Evolutionary conservation across 2,797 vertebrate species (phyloP), one percentile per base, ranked within the genome.

Genomic region (Rachycentron canadum): DNA sequence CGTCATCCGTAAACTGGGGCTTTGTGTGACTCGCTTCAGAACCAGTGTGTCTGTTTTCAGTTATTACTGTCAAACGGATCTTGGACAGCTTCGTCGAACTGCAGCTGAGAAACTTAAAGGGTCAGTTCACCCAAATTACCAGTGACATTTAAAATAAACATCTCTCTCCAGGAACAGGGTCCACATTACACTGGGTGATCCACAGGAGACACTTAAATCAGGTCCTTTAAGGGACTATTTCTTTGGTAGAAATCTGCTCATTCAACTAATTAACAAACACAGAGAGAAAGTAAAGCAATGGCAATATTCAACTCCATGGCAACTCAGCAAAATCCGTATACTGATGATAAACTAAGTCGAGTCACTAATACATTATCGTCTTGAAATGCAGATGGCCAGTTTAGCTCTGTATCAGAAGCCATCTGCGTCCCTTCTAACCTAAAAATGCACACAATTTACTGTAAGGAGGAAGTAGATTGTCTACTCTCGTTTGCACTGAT

Each of bases 131-230:
- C 21, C 6, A 58, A 75, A 28, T 72, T 23, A 50, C 41, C 25
- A 36, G 5, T 34, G 25, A 28, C 8, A 52, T 38, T 52, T 57
- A 25, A 62, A 73, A 80, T 56, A 13, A 57, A 53, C 43, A 52
- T 55, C 34, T 30, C 25, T 38, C n/a, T 28, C 34, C 21, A 59
- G n/a, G 23, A 23, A 49, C 21, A n/a, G 19, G 5, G 47, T 47
- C 21, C 6, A 40, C 23, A 13, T 45, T 53, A 45, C 5, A 13
- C 17, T 38, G 11, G 21, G 32, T 32, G 21, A 69, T 56, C 40
- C 55, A 49, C 19, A 47, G 10, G 43, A 16, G 14, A 32, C 4
- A 36, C 6, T 36, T 26, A 36, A 12, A 62, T 17, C 21, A n/a
- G 7, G 43, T 49, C 60, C 26, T 23, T n/a, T 23, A 47, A 63